Percentiles rank a stretch among this genome's conserved stretches.
Conservation (phyloP, 1,140 invertebrate species). For the Planococcus citri region DNA sequence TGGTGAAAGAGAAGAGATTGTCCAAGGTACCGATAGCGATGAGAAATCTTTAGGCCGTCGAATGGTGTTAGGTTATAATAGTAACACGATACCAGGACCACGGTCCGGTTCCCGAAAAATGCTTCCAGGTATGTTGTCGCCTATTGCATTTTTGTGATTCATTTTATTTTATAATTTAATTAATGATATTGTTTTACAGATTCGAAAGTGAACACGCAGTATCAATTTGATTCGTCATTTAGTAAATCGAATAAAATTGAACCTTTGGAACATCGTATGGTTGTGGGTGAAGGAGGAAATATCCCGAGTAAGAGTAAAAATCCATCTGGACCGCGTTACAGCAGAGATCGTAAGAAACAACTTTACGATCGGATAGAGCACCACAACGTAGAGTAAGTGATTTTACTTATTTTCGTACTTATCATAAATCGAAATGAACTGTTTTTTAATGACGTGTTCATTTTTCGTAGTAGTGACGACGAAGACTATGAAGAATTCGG, state of each 20-base stretch:
- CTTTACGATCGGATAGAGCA: not conserved
- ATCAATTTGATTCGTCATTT: too few species aligned
- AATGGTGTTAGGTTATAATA: not conserved
- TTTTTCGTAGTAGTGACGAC: not conserved
- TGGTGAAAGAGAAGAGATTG: not conserved
- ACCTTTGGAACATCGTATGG: not conserved
- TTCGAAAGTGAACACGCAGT: not conserved
- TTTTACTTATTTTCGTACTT: not conserved
- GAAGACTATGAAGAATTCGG: slow-evolving; percentile 4
- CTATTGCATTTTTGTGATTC: not conserved
- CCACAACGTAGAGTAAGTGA: not conserved
- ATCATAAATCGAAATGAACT: not conserved
- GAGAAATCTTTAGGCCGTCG: not conserved
- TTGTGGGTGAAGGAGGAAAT: not conserved
- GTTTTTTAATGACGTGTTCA: not conserved
- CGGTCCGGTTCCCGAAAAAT: not conserved
- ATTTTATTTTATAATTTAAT: not conserved
- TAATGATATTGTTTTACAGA: not conserved
- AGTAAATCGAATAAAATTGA: not conserved
- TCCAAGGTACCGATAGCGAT: not conserved
- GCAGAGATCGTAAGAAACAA: slow-evolving; percentile 4
- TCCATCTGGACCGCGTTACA: not conserved
- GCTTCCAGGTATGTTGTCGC: not conserved
- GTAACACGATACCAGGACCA: not conserved
- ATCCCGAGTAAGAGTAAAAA: not conserved